phyloP scores from a whole-genome alignment of 2,888 invertebrate genomes.

The Tethea ocularis region DNA sequence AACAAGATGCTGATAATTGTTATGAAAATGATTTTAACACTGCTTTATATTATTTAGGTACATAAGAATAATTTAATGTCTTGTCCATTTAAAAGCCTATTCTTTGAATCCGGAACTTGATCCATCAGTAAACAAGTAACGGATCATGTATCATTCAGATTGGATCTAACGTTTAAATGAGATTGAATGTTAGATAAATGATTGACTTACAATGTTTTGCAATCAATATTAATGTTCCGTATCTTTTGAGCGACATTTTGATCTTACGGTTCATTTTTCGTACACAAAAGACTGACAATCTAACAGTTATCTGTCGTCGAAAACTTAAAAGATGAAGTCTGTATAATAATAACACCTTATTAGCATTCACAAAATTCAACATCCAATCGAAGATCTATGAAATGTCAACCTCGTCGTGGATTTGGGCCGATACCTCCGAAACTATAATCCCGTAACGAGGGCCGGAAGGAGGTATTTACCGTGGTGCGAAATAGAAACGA shows the following conservation, averaged over 20 bases:
- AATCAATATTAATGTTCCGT: conserved; percentile 11
- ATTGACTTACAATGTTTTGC: conserved; percentile 7
- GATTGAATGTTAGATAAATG: conserved; percentile 9
- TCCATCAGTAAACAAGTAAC: conserved; percentile 10
- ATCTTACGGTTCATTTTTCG: not conserved
- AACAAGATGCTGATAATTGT: not conserved
- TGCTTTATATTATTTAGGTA: not conserved
- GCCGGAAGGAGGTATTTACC: conserved; percentile 39
- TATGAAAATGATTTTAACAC: not conserved
- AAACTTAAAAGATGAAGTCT: no score
- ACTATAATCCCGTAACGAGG: conserved; percentile 55
- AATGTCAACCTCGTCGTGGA: conserved; percentile 22
- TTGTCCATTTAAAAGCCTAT: not conserved
- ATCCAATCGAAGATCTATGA: conserved; percentile 25
- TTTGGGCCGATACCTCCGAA: conserved; percentile 31
- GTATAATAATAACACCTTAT: no score
- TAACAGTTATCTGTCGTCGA: no score
- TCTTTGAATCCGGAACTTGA: conserved; percentile 2
- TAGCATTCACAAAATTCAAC: not conserved
- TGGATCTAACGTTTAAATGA: conserved; percentile 6
- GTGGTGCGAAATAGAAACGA: conserved; percentile 50
- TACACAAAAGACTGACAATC: no score
- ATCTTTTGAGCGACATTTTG: not conserved
- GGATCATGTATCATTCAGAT: conserved; percentile 10
- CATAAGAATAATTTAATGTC: not conserved